These are phyloP conservation scores for Saccopteryx bilineata DNA, from an alignment of 2,113 vertebrate species.

Conservation along the genomic window DNA sequence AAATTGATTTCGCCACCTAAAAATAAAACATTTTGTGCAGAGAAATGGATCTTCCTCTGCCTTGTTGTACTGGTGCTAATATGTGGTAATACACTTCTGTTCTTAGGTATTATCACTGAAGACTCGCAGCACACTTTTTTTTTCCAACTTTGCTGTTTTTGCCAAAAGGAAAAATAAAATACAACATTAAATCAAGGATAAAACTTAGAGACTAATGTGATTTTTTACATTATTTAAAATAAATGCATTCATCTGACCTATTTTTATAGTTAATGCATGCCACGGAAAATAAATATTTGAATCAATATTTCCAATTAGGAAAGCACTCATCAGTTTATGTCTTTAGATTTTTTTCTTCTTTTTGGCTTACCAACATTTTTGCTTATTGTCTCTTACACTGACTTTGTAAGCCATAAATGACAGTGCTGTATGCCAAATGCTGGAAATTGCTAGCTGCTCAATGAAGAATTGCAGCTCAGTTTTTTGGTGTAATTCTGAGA, in stretches of 20 bases:
- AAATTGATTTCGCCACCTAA: not conserved
- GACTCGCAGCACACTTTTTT: not conserved
- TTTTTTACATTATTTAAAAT: not conserved
- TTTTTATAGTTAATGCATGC: not conserved
- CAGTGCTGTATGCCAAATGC: not conserved
- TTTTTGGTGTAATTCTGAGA: slow-evolving; percentile 44
- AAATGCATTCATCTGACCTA: not conserved
- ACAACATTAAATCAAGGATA: not conserved
- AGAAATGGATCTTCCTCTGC: not conserved
- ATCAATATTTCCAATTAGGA: not conserved
- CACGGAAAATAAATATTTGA: not conserved
- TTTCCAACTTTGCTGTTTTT: slow-evolving; percentile 39
- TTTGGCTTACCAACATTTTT: not conserved
- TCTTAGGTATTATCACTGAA: not conserved
- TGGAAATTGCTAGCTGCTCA: not conserved
- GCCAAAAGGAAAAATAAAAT: slow-evolving; percentile 47
- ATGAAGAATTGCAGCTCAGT: not conserved
- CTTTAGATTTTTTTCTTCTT: not conserved
- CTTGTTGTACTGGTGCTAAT: not conserved
- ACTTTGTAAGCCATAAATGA: not conserved
- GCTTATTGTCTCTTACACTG: not conserved
- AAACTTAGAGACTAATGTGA: not conserved
- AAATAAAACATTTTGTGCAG: not conserved
- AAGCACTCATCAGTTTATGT: not conserved
- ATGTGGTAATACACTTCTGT: not conserved